Evolutionary conservation across 2,113 vertebrate species (phyloP).

Genomic region (Campylorhamphus procurvoides): DNA sequence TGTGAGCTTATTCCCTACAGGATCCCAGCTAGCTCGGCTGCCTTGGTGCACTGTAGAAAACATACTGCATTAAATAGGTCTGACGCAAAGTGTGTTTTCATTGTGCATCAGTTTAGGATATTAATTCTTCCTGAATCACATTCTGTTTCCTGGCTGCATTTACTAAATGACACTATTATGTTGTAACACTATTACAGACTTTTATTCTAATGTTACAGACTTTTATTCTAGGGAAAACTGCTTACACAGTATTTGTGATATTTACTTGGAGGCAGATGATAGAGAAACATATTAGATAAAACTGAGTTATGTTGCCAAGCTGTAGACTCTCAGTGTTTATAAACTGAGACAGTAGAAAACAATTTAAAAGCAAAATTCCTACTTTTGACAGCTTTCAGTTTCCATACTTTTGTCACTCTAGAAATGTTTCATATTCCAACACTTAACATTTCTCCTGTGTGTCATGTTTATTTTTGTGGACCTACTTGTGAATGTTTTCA

Average conservation of each 20-base stretch:
- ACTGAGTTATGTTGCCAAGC: not conserved
- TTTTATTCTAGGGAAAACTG: constrained; percentile 29
- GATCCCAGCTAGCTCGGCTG: not conserved
- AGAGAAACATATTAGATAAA: not conserved
- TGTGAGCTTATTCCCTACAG: not conserved
- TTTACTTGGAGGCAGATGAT: not conserved
- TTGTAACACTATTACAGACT: not conserved
- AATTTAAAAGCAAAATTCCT: not conserved
- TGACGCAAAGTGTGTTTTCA: constrained; percentile 14
- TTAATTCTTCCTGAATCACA: constrained; percentile 18
- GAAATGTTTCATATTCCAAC: not conserved
- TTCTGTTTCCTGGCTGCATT: not conserved
- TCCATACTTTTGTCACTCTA: not conserved
- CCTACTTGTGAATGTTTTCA: not conserved
- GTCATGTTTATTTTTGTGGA: not conserved
- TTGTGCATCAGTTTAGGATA: not conserved
- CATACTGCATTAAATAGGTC: not conserved
- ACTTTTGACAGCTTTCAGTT: not conserved
- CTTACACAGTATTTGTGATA: not conserved
- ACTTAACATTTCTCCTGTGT: not conserved
- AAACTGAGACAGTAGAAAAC: not conserved
- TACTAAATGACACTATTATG: not conserved
- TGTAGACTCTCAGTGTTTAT: not conserved
- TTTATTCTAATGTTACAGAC: not conserved
- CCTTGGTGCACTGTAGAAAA: not conserved